Conservation (phyloP, 1,140 invertebrate genomes). For the Zelostemma sp. region DNA sequence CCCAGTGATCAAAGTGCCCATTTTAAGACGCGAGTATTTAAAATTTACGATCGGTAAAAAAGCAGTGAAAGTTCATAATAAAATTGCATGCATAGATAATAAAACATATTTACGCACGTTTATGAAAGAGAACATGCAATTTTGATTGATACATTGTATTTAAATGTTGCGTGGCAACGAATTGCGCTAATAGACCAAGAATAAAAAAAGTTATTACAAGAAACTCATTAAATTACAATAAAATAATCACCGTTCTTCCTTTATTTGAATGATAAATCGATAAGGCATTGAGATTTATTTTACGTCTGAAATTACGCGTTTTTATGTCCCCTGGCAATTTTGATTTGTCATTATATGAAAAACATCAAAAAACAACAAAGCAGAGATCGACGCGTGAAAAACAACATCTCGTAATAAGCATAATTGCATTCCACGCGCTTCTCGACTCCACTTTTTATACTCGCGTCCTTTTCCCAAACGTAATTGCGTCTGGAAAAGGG, state of each 20-base stretch:
- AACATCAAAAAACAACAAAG: neutral
- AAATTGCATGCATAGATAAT: slow-evolving; percentile 18
- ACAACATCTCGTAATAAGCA: slow-evolving; percentile 1
- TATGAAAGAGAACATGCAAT: slow-evolving; percentile 17
- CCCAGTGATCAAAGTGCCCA: slow-evolving; percentile 18
- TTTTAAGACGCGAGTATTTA: slow-evolving; percentile 14
- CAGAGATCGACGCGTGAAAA: neutral
- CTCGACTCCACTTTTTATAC: slow-evolving; percentile 9
- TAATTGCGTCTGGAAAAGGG: slow-evolving; percentile 15
- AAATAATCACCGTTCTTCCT: neutral
- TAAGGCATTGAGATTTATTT: neutral
- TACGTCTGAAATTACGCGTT: neutral
- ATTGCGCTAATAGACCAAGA: slow-evolving; percentile 8
- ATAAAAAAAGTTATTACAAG: neutral
- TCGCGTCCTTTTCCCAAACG: slow-evolving; percentile 9
- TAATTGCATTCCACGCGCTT: neutral
- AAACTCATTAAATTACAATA: neutral
- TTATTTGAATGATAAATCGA: neutral
- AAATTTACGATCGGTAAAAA: slow-evolving; percentile 22
- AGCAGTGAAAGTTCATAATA: slow-evolving; percentile 28
- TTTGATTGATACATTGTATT: slow-evolving; percentile 16
- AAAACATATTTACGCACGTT: slow-evolving; percentile 11
- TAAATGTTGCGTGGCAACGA: slow-evolving; percentile 18
- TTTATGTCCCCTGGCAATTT: neutral
- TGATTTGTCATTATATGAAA: neutral